These are phyloP conservation scores for Caenorhabditis becei DNA, from an alignment of 2,888 invertebrate species.

Conservation along the genomic window DNA sequence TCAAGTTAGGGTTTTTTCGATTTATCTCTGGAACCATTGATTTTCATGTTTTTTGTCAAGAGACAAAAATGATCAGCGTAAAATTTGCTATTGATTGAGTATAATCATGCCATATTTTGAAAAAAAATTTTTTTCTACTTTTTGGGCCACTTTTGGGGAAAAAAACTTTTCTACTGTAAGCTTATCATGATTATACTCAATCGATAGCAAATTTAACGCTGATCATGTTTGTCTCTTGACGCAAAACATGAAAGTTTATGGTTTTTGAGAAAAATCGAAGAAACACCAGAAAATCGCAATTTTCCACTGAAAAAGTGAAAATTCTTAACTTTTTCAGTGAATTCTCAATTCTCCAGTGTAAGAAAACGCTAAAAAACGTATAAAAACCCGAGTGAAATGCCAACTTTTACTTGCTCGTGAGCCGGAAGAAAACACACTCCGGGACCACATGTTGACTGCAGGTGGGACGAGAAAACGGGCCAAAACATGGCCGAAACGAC, in stretches of 20 bases:
- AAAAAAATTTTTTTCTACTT: conserved; percentile 3
- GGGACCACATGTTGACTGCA: neutral
- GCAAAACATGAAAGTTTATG: too few relatives aligned
- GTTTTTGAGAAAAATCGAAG: too few relatives aligned
- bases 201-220: neutral
- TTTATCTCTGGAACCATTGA: neutral
- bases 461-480: neutral
- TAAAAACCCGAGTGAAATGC: neutral
- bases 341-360: too few relatives aligned
- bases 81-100: neutral
- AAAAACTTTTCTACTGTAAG: neutral
- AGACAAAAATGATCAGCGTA: neutral
- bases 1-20: neutral
- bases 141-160: neutral
- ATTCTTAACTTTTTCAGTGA: neutral
- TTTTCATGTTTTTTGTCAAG: neutral
- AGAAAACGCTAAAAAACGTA: neutral
- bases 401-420: neutral
- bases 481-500: neutral
- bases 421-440: neutral
- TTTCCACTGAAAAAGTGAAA: neutral
- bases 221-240: neutral
- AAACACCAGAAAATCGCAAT: too few relatives aligned
- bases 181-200: neutral
- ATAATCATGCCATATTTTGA: neutral